Percentiles rank a stretch among this genome's conserved stretches.
Conservation (phyloP, 2,888 invertebrate species). For the Eucriotettix oculatus region DNA sequence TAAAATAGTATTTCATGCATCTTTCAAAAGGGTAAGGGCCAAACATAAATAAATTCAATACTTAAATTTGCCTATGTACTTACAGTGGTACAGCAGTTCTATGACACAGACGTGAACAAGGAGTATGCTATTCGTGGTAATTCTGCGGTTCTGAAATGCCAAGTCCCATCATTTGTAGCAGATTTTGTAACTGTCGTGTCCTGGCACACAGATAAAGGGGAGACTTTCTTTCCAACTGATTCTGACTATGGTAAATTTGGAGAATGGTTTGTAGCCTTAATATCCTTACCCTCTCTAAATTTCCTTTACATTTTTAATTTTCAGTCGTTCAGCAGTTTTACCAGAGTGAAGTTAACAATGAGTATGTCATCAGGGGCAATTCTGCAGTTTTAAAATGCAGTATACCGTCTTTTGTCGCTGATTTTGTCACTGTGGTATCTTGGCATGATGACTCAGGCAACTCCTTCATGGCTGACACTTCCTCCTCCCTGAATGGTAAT, state of each 20-base stretch:
- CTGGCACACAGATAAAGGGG: slow-evolving; percentile 69
- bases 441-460: slow-evolving; percentile 42
- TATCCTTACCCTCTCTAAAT: neutral
- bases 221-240: slow-evolving; percentile 41
- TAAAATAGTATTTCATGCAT: no score
- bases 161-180: slow-evolving; percentile 81
- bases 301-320: slow-evolving; percentile 16
- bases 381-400: slow-evolving; percentile 77
- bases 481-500: slow-evolving; percentile 11
- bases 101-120: slow-evolving; percentile 71
- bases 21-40: no score
- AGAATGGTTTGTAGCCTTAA: neutral
- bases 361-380: slow-evolving; percentile 78
- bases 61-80: slow-evolving; percentile 2
- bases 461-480: slow-evolving; percentile 23
- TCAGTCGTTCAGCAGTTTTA: slow-evolving; percentile 79
- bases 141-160: slow-evolving; percentile 75
- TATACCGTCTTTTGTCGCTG: slow-evolving; percentile 78
- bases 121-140: slow-evolving; percentile 84
- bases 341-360: slow-evolving; percentile 77
- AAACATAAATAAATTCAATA: no score
- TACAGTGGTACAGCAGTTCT: slow-evolving; percentile 62
- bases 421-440: slow-evolving; percentile 77
- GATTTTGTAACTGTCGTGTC: slow-evolving; percentile 79
- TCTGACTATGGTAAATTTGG: slow-evolving; percentile 11